Percentiles rank a stretch among this genome's conserved stretches.
These are phyloP conservation scores for Popillia japonica DNA, from an alignment of 1,140 invertebrate species.

Conservation along the genomic window DNA sequence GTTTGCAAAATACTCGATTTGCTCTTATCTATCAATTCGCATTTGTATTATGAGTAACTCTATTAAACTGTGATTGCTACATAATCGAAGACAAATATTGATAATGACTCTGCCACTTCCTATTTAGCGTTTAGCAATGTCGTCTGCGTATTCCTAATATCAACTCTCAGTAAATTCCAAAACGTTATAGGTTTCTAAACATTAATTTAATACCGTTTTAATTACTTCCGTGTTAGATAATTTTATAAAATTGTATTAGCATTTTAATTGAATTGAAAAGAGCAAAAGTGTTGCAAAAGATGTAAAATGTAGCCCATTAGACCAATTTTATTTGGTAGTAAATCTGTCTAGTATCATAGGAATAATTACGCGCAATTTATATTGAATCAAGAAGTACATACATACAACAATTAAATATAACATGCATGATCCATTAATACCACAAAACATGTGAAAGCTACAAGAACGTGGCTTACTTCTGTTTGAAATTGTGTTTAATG, in stretches of 20 bases:
- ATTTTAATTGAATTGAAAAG: too few relatives aligned
- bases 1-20: conserved; percentile 1
- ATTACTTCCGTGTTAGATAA: too few relatives aligned
- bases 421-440: neutral
- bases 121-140: neutral
- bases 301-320: too few relatives aligned
- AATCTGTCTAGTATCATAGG: too few relatives aligned
- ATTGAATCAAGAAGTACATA: neutral
- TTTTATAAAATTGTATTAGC: too few relatives aligned
- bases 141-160: too few relatives aligned
- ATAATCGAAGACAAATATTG: conserved; percentile 11
- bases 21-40: neutral
- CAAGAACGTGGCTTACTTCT: neutral
- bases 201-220: too few relatives aligned
- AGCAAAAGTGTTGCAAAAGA: too few relatives aligned
- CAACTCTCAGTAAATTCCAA: too few relatives aligned
- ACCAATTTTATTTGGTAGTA: too few relatives aligned
- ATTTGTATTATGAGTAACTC: neutral
- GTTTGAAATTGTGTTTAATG: neutral
- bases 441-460: neutral
- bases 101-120: neutral
- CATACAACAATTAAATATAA: neutral
- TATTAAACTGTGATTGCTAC: neutral
- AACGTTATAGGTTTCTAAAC: too few relatives aligned
- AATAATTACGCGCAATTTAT: too few relatives aligned